Evolutionary conservation across 2,797 vertebrate species (phyloP).

Genomic region (Otolemur crassicaudatus): DNA sequence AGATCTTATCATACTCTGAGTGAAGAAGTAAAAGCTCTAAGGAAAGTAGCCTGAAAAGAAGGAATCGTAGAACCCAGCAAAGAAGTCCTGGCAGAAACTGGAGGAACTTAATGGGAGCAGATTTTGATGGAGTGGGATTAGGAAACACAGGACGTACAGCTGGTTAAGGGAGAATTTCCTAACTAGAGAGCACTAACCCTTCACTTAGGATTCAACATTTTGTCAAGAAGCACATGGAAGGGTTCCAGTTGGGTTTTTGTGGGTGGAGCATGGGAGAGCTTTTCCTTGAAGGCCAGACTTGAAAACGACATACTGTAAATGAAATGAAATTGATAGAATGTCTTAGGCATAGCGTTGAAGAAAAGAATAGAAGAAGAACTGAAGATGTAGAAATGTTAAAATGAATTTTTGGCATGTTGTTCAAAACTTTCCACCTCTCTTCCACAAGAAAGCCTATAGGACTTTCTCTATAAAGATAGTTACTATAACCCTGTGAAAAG

Average conservation of each 20-base stretch:
- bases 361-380: neutral
- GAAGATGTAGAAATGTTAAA: neutral
- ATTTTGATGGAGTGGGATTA: neutral
- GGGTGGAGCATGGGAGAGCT: neutral
- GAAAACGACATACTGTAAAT: neutral
- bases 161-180: neutral
- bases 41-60: neutral
- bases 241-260: neutral
- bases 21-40: neutral
- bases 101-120: neutral
- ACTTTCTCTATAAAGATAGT: neutral
- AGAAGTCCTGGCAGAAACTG: neutral
- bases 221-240: neutral
- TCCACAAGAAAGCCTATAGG: neutral
- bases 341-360: neutral
- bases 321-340: neutral
- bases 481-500: neutral
- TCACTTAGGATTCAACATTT: neutral
- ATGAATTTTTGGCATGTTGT: neutral
- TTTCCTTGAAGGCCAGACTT: neutral
- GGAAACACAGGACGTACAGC: neutral
- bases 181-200: neutral
- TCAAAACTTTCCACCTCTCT: neutral
- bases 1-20: neutral
- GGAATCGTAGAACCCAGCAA: neutral